Conservation (phyloP, 2,888 invertebrate genomes). For the Eubasilissa splendida region DNA sequence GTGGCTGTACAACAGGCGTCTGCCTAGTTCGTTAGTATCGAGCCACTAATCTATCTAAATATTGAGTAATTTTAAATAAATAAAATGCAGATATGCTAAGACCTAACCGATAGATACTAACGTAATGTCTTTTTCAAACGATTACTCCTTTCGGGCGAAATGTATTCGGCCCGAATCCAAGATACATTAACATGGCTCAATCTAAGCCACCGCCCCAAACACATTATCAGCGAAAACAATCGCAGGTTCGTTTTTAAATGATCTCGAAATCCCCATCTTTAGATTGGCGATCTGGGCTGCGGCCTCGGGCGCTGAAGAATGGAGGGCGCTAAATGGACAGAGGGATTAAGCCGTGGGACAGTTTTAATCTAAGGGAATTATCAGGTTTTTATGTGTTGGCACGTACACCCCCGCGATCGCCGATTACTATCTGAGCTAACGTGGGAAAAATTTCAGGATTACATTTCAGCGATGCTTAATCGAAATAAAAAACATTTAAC, state of each 20-base stretch:
- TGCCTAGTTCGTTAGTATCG: too few relatives aligned
- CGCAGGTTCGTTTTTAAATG: constrained; percentile 29
- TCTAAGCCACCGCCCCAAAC: neutral
- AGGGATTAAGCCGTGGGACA: constrained; percentile 41
- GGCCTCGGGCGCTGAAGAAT: neutral
- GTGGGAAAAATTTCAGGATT: constrained; percentile 15
- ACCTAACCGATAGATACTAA: too few relatives aligned
- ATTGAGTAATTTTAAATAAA: too few relatives aligned
- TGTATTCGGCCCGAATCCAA: neutral
- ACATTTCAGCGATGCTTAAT: neutral
- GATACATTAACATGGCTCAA: neutral
- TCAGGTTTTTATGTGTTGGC: constrained; percentile 43
- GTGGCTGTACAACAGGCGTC: too few relatives aligned
- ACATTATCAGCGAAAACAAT: constrained; percentile 33
- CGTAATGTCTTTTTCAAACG: too few relatives aligned
- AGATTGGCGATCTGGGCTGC: constrained; percentile 23
- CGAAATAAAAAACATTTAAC: too few relatives aligned
- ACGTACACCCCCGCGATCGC: constrained; percentile 9
- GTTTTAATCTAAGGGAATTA: constrained; percentile 46
- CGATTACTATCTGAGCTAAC: constrained; percentile 24
- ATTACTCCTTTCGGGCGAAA: too few relatives aligned
- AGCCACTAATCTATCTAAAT: too few relatives aligned
- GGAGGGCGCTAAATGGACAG: constrained; percentile 40
- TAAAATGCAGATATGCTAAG: too few relatives aligned
- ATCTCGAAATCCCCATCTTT: constrained; percentile 37